Conservation (phyloP, 2,888 invertebrate genomes). For the Tethea ocularis region DNA sequence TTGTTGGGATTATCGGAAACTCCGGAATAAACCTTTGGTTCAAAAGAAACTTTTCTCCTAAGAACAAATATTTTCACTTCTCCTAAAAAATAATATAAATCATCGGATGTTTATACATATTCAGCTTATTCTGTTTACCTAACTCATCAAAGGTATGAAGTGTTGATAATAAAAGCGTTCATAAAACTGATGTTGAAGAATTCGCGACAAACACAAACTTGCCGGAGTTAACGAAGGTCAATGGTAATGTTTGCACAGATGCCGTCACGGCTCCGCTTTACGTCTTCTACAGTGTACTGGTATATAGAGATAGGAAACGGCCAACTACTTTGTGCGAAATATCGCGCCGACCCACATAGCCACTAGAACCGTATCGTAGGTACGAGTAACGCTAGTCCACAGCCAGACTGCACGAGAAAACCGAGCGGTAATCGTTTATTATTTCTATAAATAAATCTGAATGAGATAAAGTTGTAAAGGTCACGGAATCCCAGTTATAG, state of each 20-base stretch:
- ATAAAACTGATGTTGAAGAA: constrained; percentile 20
- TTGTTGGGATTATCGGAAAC: neutral
- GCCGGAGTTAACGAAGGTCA: constrained; percentile 48
- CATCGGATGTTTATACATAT: neutral
- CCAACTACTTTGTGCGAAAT: constrained; percentile 23
- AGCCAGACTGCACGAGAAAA: neutral
- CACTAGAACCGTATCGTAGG: neutral
- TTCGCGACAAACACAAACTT: constrained; percentile 20
- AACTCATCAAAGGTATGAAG: constrained; percentile 26
- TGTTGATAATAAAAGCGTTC: constrained; percentile 32
- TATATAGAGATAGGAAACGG: constrained; percentile 20
- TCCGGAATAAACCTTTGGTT: neutral
- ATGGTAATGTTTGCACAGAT: constrained; percentile 53
- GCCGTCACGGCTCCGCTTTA: constrained; percentile 27
- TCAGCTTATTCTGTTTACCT: neutral
- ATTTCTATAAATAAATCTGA: neutral
- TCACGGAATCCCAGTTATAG: neutral
- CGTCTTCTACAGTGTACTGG: constrained; percentile 20
- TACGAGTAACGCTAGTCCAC: neutral
- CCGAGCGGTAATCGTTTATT: neutral
- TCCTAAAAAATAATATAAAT: neutral
- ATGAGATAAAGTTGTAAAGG: neutral
- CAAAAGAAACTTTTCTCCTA: neutral
- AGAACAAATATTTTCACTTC: neutral
- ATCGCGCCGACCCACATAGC: constrained; percentile 9